phyloP scores from a whole-genome alignment of 2,113 vertebrate genomes.

The Erinaceus europaeus region DNA sequence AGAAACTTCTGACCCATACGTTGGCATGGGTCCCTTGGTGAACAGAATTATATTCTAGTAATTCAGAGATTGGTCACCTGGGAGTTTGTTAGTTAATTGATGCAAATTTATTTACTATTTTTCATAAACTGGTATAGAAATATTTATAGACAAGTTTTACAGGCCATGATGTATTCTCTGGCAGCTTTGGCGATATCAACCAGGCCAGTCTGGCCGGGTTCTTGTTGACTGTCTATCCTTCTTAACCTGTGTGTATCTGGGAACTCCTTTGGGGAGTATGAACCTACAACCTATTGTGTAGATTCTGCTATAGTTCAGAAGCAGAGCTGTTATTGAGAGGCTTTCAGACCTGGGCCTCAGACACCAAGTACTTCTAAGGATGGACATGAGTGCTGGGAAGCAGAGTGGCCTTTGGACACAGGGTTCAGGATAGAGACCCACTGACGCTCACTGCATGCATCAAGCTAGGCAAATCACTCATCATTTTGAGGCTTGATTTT shows the following conservation, averaged over 20 bases:
- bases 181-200: background rate
- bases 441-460: background rate
- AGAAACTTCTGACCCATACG: background rate
- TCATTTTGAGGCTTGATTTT: background rate
- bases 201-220: background rate
- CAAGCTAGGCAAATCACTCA: background rate
- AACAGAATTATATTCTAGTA: background rate
- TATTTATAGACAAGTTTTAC: background rate
- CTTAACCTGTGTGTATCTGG: background rate
- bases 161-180: background rate
- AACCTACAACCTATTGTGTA: background rate
- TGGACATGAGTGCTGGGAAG: background rate
- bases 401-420: background rate
- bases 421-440: background rate
- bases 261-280: background rate
- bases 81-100: background rate
- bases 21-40: background rate
- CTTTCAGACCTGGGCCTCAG: background rate
- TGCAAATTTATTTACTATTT: background rate
- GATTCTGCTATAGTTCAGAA: background rate
- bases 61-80: background rate
- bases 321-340: background rate
- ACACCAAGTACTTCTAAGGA: background rate
- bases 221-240: background rate
- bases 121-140: background rate